These are phyloP conservation scores for Pocillopora damicornis DNA, from an alignment of 64 coral and sea anemone genomes.

Conservation along the genomic window DNA sequence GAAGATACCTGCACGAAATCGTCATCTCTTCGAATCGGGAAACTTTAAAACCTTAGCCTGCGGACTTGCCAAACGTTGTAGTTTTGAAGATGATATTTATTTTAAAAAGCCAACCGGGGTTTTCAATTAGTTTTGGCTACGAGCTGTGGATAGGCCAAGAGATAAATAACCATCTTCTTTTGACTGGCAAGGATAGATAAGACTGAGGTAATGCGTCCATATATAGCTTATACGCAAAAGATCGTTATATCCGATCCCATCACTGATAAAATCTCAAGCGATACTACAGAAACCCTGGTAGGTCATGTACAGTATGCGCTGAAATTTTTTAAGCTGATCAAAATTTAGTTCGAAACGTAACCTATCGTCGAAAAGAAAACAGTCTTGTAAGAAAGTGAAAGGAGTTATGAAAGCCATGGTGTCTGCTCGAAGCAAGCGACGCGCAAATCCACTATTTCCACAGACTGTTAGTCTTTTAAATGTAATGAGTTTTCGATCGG, in stretches of 20 bases:
- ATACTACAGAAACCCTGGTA: not conserved
- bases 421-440: not conserved
- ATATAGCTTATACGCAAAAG: conserved; percentile 23
- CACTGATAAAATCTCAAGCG: conserved; percentile 27
- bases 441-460: not conserved
- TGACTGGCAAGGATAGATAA: not conserved
- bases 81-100: conserved; percentile 2
- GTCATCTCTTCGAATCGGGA: not conserved
- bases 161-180: not conserved
- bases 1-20: not conserved
- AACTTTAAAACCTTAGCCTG: not conserved
- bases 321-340: conserved; percentile 4
- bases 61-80: not conserved
- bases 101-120: not conserved
- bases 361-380: not conserved
- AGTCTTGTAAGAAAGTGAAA: not conserved
- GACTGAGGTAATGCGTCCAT: not conserved
- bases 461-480: not conserved
- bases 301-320: not conserved
- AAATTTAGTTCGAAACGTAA: not conserved
- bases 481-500: not conserved
- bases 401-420: not conserved
- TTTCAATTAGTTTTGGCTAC: conserved; percentile 9
- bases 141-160: not conserved
- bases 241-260: not conserved